Percentiles rank a stretch among this genome's conserved stretches.
These are phyloP conservation scores for Gymnothorax reevesii DNA, from an alignment of 2,797 vertebrate genomes.

Conservation along the genomic window DNA sequence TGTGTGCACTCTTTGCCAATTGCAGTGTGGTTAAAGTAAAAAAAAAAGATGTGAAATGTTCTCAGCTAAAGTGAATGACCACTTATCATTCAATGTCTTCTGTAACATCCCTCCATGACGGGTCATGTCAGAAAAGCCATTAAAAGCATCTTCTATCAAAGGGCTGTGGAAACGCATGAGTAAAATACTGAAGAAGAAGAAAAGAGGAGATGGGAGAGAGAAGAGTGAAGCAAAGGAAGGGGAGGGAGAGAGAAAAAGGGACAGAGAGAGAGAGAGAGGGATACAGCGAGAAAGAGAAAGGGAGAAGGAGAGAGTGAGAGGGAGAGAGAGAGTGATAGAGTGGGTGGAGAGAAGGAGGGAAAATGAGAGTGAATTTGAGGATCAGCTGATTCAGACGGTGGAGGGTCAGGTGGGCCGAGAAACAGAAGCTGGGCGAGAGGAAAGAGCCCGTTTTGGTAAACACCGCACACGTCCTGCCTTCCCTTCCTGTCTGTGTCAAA, in stretches of 20 bases:
- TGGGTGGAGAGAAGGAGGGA: background rate
- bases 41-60: background rate
- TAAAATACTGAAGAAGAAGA: slow-evolving; percentile 47
- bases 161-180: slow-evolving; percentile 37
- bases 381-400: background rate
- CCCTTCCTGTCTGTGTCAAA: background rate
- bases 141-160: slow-evolving; percentile 11
- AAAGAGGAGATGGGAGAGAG: slow-evolving; percentile 30
- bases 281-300: background rate
- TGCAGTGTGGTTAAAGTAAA: background rate
- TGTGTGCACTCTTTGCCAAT: background rate
- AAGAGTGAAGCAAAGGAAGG: slow-evolving; percentile 40
- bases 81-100: slow-evolving; percentile 8
- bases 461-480: background rate
- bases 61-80: background rate
- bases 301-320: slow-evolving; percentile 22
- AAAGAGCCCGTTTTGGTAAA: background rate
- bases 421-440: background rate
- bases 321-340: background rate
- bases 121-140: slow-evolving; percentile 9
- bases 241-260: slow-evolving; percentile 38
- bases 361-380: background rate
- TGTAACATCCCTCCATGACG: background rate
- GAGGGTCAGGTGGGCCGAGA: slow-evolving; percentile 26
- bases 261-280: background rate